phyloP scores from a whole-genome alignment of 2,113 vertebrate genomes.

The Rhynchomys soricoides region DNA sequence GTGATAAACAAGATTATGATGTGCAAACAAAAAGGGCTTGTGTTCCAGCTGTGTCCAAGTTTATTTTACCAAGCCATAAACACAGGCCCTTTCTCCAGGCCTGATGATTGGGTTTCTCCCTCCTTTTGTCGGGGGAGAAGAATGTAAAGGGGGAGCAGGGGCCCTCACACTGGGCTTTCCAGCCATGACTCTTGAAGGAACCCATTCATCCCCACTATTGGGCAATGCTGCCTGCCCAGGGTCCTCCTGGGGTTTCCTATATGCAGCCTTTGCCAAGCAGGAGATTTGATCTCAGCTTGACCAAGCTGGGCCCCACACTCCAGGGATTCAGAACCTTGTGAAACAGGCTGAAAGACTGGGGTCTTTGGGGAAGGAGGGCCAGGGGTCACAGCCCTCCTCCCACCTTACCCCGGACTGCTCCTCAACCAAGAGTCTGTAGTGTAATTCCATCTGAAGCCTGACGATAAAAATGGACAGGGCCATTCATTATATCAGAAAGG shows the following conservation, averaged over 20 bases:
- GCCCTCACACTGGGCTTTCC: not conserved
- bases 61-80: constrained; percentile 63
- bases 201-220: not conserved
- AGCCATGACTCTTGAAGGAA: not conserved
- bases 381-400: constrained; percentile 1
- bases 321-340: constrained; percentile 44
- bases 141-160: not conserved
- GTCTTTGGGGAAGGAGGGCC: not conserved
- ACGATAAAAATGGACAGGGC: constrained; percentile 25
- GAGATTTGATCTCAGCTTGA: constrained; percentile 49
- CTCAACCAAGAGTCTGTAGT: constrained; percentile 50
- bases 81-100: constrained; percentile 54
- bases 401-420: not conserved
- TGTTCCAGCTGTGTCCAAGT: constrained; percentile 56
- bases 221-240: not conserved
- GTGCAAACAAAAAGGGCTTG: constrained; percentile 71
- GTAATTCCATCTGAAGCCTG: constrained; percentile 72
- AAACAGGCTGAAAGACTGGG: not conserved
- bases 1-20: constrained; percentile 70
- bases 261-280: constrained; percentile 42
- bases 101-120: constrained; percentile 25
- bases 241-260: constrained; percentile 49
- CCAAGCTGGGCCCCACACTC: not conserved
- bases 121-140: constrained; percentile 37
- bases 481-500: not conserved